These are phyloP conservation scores for Acarapis woodi DNA, from an alignment of 1,140 invertebrate genomes.

Conservation along the genomic window DNA sequence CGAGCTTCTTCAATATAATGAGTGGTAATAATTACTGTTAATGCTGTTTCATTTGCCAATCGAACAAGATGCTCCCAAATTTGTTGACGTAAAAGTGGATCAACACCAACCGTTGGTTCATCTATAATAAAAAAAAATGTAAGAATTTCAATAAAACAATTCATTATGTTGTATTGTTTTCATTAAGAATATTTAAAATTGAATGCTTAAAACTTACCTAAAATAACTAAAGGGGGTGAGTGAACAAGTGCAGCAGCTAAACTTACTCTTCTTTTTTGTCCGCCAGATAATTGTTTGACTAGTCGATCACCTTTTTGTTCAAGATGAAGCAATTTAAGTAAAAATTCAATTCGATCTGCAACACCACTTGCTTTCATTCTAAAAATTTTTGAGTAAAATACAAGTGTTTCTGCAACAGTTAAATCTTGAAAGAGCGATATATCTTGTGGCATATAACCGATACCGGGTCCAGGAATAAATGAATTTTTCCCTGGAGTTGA, in stretches of 20 bases:
- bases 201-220: too few species aligned
- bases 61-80: conserved; percentile 67
- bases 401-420: conserved; percentile 70
- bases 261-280: conserved; percentile 64
- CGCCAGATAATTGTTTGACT: conserved; percentile 32
- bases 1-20: conserved; percentile 21
- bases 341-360: conserved; percentile 45
- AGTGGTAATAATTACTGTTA: conserved; percentile 19
- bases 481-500: background rate
- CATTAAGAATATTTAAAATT: too few species aligned
- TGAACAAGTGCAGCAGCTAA: conserved; percentile 74
- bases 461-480: conserved; percentile 57
- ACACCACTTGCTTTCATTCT: conserved; percentile 29
- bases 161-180: too few species aligned
- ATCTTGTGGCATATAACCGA: conserved; percentile 55
- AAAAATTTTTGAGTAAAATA: conserved; percentile 85
- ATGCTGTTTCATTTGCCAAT: conserved; percentile 34
- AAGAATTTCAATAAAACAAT: too few species aligned
- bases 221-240: conserved; percentile 65
- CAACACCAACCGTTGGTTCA: conserved; percentile 74
- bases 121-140: too few species aligned
- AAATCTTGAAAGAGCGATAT: conserved; percentile 78
- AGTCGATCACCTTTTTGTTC: conserved; percentile 22
- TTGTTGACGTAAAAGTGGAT: conserved; percentile 52
- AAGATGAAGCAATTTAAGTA: conserved; percentile 59